A percentile compares a stretch with the other conserved stretches of the same genome.
Evolutionary conservation across 2,113 vertebrate species (phyloP).

Genomic region (Aldabrachelys gigantea): DNA sequence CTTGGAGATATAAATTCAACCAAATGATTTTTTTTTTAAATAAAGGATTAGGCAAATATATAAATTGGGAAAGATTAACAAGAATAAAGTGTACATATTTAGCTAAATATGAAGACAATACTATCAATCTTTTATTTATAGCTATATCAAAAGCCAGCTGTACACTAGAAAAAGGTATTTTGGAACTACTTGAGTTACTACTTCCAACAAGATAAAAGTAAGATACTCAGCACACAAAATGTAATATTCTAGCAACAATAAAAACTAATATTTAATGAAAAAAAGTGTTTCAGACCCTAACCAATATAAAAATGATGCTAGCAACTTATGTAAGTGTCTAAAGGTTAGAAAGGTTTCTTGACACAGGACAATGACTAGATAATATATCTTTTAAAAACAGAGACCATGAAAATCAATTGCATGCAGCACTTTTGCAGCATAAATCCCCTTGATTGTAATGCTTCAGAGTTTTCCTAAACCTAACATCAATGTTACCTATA

Average conservation of each 20-base stretch:
- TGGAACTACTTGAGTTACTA: not conserved
- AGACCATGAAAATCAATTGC: not conserved
- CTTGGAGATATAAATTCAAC: not conserved
- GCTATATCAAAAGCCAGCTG: not conserved
- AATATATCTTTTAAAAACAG: not conserved
- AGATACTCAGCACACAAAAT: not conserved
- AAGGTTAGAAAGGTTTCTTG: not conserved
- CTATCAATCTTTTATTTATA: not conserved
- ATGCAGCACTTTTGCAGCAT: conserved; percentile 3
- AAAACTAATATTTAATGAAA: not conserved
- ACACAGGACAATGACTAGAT: not conserved
- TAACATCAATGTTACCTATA: not conserved
- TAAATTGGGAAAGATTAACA: not conserved
- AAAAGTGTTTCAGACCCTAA: not conserved
- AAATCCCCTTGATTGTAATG: not conserved
- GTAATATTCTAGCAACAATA: not conserved
- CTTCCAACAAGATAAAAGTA: not conserved
- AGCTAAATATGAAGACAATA: not conserved
- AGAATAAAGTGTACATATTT: not conserved
- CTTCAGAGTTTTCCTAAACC: not conserved
- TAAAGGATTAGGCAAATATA: not conserved
- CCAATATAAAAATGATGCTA: not conserved
- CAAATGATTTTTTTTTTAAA: not conserved
- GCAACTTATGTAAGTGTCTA: not conserved
- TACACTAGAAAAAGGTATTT: not conserved